Conservation (phyloP, 2,797 vertebrate species). For the Anguilla anguilla region DNA sequence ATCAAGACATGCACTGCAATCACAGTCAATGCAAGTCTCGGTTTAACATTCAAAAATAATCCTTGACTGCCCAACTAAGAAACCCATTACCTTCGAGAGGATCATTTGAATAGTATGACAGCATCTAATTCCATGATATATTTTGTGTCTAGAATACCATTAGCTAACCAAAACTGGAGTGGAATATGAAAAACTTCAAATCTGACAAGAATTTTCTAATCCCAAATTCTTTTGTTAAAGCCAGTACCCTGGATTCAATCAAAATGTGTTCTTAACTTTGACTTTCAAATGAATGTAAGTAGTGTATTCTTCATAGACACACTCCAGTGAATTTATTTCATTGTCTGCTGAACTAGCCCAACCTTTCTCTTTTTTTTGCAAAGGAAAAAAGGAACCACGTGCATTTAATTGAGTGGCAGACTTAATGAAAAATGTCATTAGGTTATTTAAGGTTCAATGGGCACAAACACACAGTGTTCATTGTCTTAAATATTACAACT, state of each 20-base stretch:
- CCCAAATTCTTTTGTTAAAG: background rate
- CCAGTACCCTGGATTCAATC: background rate
- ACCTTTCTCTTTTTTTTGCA: background rate
- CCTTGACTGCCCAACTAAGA: conserved; percentile 13
- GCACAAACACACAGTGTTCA: background rate
- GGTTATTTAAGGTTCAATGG: background rate
- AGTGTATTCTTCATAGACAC: background rate
- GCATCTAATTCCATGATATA: conserved; percentile 6
- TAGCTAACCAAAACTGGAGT: background rate
- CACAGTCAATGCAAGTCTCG: background rate
- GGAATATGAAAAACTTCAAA: conserved; percentile 1
- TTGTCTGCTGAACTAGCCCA: background rate
- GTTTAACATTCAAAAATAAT: conserved; percentile 14
- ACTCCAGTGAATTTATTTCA: background rate
- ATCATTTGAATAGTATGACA: background rate
- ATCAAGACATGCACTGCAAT: conserved; percentile 8
- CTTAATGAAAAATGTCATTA: background rate
- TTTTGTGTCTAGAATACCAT: background rate
- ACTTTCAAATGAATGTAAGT: background rate
- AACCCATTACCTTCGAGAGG: conserved; percentile 2
- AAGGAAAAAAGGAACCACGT: background rate
- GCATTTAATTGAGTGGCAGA: background rate
- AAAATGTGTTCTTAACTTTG: conserved; percentile 4
- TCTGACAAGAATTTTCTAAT: background rate
- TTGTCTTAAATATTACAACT: too few species aligned